Conservation (phyloP, 1,140 invertebrate species). For the Diabrotica undecimpunctata region DNA sequence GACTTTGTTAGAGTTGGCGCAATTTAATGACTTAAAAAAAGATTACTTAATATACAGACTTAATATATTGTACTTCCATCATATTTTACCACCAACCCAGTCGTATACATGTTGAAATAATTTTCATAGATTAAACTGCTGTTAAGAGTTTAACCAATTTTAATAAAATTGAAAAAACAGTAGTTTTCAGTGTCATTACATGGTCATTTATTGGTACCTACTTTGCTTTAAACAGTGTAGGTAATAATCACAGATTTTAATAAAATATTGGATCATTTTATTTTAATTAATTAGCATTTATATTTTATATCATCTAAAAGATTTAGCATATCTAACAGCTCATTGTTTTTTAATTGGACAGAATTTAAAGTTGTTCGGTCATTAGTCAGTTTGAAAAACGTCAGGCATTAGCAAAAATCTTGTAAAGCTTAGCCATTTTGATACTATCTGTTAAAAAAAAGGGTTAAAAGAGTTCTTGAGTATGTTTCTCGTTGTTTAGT, state of each 20-base stretch:
- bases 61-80: too few species aligned
- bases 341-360: slow-evolving; percentile 15
- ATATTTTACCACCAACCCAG: too few species aligned
- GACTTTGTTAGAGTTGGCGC: too few species aligned
- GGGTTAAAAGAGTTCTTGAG: not conserved
- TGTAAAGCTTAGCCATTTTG: not conserved
- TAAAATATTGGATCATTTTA: not conserved
- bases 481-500: not conserved
- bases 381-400: slow-evolving; percentile 4
- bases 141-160: too few species aligned
- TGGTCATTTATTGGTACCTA: too few species aligned
- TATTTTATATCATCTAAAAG: not conserved
- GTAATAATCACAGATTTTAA: not conserved
- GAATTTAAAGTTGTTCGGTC: not conserved
- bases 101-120: too few species aligned
- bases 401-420: slow-evolving; percentile 3
- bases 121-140: too few species aligned
- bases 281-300: not conserved
- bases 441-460: not conserved
- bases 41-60: too few species aligned
- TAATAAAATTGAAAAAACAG: too few species aligned
- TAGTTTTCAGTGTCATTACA: too few species aligned
- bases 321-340: not conserved
- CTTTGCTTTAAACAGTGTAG: not conserved
- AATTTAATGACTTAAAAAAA: too few species aligned